phyloP scores from a whole-genome alignment of 2,797 vertebrate species.

The Perodicticus potto region DNA sequence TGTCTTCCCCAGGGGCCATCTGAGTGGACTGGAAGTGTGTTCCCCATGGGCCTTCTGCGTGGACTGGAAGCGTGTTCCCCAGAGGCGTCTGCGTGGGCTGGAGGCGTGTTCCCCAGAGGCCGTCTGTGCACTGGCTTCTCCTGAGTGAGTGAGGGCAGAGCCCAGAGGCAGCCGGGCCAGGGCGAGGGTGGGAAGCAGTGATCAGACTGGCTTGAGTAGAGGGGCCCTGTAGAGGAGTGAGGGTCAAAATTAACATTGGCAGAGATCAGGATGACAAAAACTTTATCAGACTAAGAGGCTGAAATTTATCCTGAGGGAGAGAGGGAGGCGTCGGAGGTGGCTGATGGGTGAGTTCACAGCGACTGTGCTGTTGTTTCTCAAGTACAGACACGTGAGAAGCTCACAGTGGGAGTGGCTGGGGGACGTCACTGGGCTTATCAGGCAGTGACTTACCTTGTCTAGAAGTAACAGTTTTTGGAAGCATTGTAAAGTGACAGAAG shows the following conservation, averaged over 20 bases:
- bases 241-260: not conserved
- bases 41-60: not conserved
- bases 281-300: not conserved
- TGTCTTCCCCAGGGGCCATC: not conserved
- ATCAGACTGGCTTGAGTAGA: not conserved
- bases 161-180: not conserved
- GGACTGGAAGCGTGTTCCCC: not conserved
- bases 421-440: not conserved
- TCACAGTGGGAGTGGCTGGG: not conserved
- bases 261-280: constrained; percentile 2
- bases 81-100: not conserved
- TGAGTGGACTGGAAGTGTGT: not conserved
- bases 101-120: not conserved
- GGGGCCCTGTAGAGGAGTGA: not conserved
- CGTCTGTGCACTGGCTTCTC: not conserved
- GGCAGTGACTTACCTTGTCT: not conserved
- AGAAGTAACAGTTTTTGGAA: constrained; percentile 23
- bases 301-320: not conserved
- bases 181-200: not conserved
- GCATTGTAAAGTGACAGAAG: constrained; percentile 11
- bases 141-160: not conserved
- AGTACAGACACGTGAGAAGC: not conserved
- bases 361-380: not conserved
- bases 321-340: not conserved
- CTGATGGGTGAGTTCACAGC: not conserved